Base-by-base conservation (phyloP, 2,888 invertebrate genomes). In the Ceraclea dissimilis region DNA sequence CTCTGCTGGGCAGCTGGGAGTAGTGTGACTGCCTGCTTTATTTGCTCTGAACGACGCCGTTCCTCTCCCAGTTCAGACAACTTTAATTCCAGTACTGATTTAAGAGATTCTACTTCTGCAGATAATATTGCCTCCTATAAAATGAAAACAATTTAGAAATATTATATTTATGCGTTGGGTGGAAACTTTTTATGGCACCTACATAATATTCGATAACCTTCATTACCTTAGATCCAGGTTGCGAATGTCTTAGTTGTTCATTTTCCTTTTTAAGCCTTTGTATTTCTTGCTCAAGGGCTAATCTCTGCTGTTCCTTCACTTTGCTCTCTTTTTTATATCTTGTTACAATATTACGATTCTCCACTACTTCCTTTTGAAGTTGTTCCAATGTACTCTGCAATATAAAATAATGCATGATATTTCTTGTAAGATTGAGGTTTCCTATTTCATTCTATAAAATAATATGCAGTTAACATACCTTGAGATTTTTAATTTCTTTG, bases 21-120 rank as follows among this genome's bases (percentile, higher is more conserved):
- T 56, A 85, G 81, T 65, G 90, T 90, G 13, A 87, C 84, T 67
- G 89, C 88, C 22, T 83, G 82, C 44, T 80, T 74, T 52, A 88
- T 77, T 64, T 88, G 84, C 20, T 84, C 82, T 56, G 85, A 81
- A 56, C 85, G 81, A 65, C 84, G 84, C 48, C 85, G 80, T 49
- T 95, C 75, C 17, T 88, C 84, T 1, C 86, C 85, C 66, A 93
- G 83, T 74, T 96, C 94, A 20, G 86, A 84, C 68, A 90, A 90
- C 67, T 90, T 87, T 67, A 96, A 76, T 65, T 95, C 95, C 59
- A 96, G 77, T 2, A 96, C 95, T 34, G 88, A 86, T 62, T 91
- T 83, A 59, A 96, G 75, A 17, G 94, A 94, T 64, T 88, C 86
- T 1, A 88, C 85, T 71, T 92, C 88, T 59, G 84, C 85, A 64